Evolutionary conservation across 2,113 vertebrate species (phyloP), one percentile per base, ranked within the genome.

Genomic region (Lophius piscatorius): DNA sequence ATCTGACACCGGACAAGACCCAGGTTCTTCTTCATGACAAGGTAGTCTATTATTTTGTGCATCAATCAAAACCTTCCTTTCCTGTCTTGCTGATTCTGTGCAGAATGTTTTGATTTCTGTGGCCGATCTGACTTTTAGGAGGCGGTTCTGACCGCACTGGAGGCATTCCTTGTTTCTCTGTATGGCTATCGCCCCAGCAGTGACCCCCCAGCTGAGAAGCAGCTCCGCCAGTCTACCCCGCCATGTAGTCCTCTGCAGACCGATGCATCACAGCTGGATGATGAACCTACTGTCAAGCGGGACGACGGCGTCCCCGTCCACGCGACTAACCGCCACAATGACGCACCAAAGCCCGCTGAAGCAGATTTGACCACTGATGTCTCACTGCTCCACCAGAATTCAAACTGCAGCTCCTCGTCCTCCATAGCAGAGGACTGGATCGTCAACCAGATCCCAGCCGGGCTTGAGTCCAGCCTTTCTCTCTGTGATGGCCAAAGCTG

Each of bases 1-100:
- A 99, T 74, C 35, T 99, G 87, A 98, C 93, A 4, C 97, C 97
- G 20, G 96, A 98, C 90, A 98, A 99, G 91, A 94, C 90, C 26
- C 91, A 98, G 89, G 93, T 99, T 55, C 92, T 99, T 60, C 84
- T 99, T 40, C 94, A 95, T 16, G 85, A 97, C 89, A 98, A 99
- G 96, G 97, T 97, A 61, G 21, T 18, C 6, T 5, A 33, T 9
- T 11, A 28, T 28, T 28, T 5, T 28, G 26, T 5, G 26, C 5
- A 28, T 24, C 2, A n/a, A 13, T 13, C 8, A 5, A 4, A 28
- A 4, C 6, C 33, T 4, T 16, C 14, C 36, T 16, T 16, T 38
- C 36, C 2, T 5, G 10, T 12, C 2, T 35, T 14, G n/a, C 34
- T 14, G n/a, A n/a, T 13, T n/a, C 35, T 38, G 39, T 9, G n/a